Base-by-base conservation (phyloP, 2,888 invertebrate species). In the Limenitis camilla region DNA sequence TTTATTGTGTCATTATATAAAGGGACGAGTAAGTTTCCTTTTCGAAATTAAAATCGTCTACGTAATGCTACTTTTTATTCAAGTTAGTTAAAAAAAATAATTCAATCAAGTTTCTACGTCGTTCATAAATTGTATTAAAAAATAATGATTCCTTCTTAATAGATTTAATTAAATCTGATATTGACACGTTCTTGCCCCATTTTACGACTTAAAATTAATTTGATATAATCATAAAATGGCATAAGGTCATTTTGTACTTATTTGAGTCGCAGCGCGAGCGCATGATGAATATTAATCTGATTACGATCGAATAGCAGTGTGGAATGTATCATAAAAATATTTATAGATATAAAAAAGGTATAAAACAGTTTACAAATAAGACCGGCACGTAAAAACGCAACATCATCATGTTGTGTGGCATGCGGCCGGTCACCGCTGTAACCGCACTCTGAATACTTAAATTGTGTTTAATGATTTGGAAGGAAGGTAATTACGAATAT, bases 351-450 rank as follows among this genome's bases (percentile, higher is more conserved):
- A 68, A 73, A 76, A 78, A 78, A 73, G 64, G 63, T 59, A 64
- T 56, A 72, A 74, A 68, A 60, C 56, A 61, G 62, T 72, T 71
- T 68, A 67, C 64, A 75, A 78, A 76, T 74, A 74, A 72, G 78
- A 71, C 65, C 69, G 66, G 56, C 57, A 49, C 55, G 52, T 61
- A 68, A 74, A 78, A 78, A 70, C 65, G 80, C 78, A 62, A 55
- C 72, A 68, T 81, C 81, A 80, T 74, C 74, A 67, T 69, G 71
- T 65, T 72, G 76, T 76, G 76, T 72, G 76, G 75, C 67, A 54
- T 56, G 62, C 60, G 59, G 52, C 50, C 51, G 58, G 60, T 59
- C 53, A 66, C 69, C 64, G 64, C 68, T 67, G 68, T 46, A 44
- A 75, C 76, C 77, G 68, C 76, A 75, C 59, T 68, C 66, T 60